Conservation (phyloP, 2,888 invertebrate species). For the Masnerella sp. region DNA sequence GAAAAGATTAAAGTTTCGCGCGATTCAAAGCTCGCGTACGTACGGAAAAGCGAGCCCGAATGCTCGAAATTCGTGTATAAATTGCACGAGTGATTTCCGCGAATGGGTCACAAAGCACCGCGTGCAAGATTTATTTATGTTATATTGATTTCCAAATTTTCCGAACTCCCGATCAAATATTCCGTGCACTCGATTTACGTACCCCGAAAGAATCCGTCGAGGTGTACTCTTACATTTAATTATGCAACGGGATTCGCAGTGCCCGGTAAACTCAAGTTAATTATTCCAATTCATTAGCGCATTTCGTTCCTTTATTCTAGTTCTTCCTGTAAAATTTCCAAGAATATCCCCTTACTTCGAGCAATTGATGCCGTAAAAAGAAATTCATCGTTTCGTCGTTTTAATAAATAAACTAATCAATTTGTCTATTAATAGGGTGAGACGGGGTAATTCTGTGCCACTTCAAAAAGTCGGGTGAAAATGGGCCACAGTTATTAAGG, state of each 20-base stretch:
- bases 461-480: too few species aligned
- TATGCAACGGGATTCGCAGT: neutral
- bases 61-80: conserved; percentile 39
- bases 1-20: conserved; percentile 55
- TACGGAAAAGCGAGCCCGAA: conserved; percentile 20
- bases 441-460: too few species aligned
- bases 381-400: too few species aligned
- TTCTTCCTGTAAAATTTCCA: too few species aligned
- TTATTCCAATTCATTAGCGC: conserved; percentile 1
- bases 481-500: too few species aligned
- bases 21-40: conserved; percentile 38
- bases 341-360: too few species aligned
- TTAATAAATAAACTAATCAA: too few species aligned
- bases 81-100: conserved; percentile 44
- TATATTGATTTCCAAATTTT: conserved; percentile 36
- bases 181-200: neutral
- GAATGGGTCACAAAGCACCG: conserved; percentile 23
- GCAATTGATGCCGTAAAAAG: too few species aligned
- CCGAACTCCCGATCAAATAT: neutral
- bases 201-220: neutral
- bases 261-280: neutral
- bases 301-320: neutral
- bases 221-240: conserved; percentile 1
- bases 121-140: conserved; percentile 29
- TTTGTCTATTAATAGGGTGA: too few species aligned